These are phyloP conservation scores for Cryptoprocta ferox DNA, from an alignment of 2,797 vertebrate genomes.

Conservation along the genomic window DNA sequence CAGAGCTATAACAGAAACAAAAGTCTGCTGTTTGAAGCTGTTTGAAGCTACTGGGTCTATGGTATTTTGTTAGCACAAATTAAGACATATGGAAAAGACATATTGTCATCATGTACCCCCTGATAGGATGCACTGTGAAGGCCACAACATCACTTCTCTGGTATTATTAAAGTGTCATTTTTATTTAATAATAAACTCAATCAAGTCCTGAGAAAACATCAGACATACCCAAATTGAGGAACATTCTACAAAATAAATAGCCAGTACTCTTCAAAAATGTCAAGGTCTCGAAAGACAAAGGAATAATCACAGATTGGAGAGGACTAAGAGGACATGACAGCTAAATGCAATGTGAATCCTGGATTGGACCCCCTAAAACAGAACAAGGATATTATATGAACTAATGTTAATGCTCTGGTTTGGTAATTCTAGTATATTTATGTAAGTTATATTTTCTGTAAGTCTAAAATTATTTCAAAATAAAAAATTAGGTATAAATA, in stretches of 20 bases:
- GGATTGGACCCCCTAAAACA: background rate
- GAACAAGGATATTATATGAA: background rate
- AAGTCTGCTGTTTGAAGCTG: background rate
- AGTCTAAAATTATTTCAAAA: slow-evolving; percentile 3
- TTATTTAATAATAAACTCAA: background rate
- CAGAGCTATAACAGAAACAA: background rate
- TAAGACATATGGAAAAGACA: background rate
- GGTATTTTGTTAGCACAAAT: background rate
- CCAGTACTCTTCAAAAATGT: background rate
- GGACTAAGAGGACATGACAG: background rate
- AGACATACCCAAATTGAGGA: background rate
- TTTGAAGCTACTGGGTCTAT: background rate
- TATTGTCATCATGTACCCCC: background rate
- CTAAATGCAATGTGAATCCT: background rate
- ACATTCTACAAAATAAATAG: background rate
- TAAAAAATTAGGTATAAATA: background rate
- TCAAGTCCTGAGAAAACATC: background rate
- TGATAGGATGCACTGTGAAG: background rate
- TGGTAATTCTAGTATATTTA: background rate
- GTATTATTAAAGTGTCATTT: background rate
- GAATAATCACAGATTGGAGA: background rate
- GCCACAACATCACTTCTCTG: background rate
- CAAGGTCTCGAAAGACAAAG: background rate
- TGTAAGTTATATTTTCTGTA: background rate
- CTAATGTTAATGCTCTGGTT: background rate